These are phyloP conservation scores for Diceros bicornis DNA, from an alignment of 2,797 vertebrate genomes.

Conservation along the genomic window DNA sequence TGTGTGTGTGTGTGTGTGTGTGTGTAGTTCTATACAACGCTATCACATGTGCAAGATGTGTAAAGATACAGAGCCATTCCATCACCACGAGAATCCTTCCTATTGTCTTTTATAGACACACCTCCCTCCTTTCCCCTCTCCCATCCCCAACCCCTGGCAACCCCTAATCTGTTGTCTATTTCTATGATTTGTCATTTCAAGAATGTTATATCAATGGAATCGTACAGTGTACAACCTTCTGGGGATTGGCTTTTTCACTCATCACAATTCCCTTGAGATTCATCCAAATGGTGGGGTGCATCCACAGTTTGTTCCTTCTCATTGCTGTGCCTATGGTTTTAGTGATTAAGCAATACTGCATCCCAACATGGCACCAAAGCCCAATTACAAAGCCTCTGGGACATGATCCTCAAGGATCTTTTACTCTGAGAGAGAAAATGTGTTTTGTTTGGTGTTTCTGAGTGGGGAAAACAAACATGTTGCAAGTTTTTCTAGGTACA, in stretches of 20 bases:
- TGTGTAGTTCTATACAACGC: not conserved
- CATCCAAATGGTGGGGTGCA: not conserved
- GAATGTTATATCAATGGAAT: not conserved
- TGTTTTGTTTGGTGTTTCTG: not conserved
- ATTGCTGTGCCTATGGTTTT: not conserved
- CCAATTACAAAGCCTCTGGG: not conserved
- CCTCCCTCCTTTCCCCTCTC: not conserved
- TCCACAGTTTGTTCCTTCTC: not conserved
- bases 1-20: not conserved
- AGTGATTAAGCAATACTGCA: not conserved
- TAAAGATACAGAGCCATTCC: not conserved
- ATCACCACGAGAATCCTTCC: conserved; percentile 7
- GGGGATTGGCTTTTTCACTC: not conserved
- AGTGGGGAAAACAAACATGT: not conserved
- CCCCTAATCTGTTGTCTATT: not conserved
- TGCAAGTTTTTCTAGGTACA: not conserved
- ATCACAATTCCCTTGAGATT: not conserved
- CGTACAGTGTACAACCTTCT: not conserved
- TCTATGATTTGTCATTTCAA: conserved; percentile 29
- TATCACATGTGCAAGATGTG: not conserved
- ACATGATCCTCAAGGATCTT: not conserved
- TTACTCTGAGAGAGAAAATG: not conserved
- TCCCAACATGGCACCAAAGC: not conserved
- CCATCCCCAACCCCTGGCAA: not conserved
- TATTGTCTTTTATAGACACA: not conserved